Conservation (phyloP, 2,888 invertebrate species). For the Empis stercorea region DNA sequence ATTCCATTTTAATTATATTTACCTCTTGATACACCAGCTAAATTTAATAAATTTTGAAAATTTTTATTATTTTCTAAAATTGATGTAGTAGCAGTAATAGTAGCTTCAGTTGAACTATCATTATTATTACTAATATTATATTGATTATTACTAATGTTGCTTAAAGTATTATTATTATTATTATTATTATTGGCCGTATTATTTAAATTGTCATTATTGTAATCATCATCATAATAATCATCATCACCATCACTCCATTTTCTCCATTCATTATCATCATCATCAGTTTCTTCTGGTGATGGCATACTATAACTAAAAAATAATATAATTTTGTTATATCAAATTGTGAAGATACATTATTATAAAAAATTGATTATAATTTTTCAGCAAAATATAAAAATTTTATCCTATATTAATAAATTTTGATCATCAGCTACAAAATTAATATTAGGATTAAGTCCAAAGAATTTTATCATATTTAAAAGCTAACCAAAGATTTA, state of each 20-base stretch:
- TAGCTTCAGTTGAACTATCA: not conserved
- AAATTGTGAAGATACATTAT: too few relatives aligned
- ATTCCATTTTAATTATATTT: not conserved
- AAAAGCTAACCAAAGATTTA: too few relatives aligned
- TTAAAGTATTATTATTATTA: not conserved
- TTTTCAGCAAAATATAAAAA: too few relatives aligned
- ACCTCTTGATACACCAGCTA: too few relatives aligned
- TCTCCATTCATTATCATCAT: not conserved
- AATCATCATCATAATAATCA: constrained; percentile 21
- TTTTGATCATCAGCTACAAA: too few relatives aligned
- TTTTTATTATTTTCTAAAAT: too few relatives aligned
- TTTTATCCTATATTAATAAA: too few relatives aligned
- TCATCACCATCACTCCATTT: constrained; percentile 18
- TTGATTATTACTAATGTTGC: not conserved
- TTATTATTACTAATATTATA: not conserved
- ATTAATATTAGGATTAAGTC: too few relatives aligned
- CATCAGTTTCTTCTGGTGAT: constrained; percentile 1
- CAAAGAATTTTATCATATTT: too few relatives aligned
- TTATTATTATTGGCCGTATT: constrained; percentile 3
- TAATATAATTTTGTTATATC: too few relatives aligned
- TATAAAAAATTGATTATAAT: too few relatives aligned
- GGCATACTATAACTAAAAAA: constrained; percentile 1
- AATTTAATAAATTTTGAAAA: too few relatives aligned
- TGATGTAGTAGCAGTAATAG: not conserved
- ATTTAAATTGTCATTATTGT: constrained; percentile 16